Base-by-base conservation (phyloP, 2,113 vertebrate species). In the Poeciliopsis occidentalis region DNA sequence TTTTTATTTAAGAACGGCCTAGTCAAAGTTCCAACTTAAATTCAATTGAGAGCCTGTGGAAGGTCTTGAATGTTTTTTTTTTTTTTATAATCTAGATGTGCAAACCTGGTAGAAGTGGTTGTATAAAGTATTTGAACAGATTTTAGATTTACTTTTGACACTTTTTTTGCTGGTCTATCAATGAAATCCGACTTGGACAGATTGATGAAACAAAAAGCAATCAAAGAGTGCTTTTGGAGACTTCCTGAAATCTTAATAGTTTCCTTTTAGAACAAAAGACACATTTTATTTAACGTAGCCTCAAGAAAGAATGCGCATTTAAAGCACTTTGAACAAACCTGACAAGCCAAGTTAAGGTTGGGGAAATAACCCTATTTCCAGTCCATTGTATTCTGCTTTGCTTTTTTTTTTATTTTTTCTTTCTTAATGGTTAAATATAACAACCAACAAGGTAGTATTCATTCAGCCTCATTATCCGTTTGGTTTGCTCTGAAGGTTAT, bases 301-400 rank as follows among this genome's bases (percentile, higher is more conserved):
- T 71, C 54, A 51, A 60, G 64, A 78, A 26, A 71, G 81, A 75
- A 71, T 22, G 68, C 12, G 73, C 39, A 73, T 73, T 17, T 8
- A n/a, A 10, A 61, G 61, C 64, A 13, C 71, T 89, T 66, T 70
- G 68, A 80, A 79, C 60, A 80, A 82, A 79, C 57, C 54, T 64
- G 37, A 73, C 54, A 73, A 75, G 73, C 24, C 13, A 26, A 67
- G 85, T 84, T 73, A 84, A 81, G 83, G 78, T 64, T 51, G 60
- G 44, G 60, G 32, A 71, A 82, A 71, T 71, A 39, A 29, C 24
- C 37, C 61, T 31, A 67, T 54, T 80, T 76, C 22, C 78, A 57
- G 87, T 84, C 61, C 80, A 60, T 83, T 82, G 30, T 22, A 73
- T 70, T 51, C 26, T 11, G 1, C 27, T 32, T 73, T 77, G 22